Percentiles rank a stretch among this genome's conserved stretches.
phyloP scores from a whole-genome alignment of 2,888 invertebrate species.

The Unio pictorum region DNA sequence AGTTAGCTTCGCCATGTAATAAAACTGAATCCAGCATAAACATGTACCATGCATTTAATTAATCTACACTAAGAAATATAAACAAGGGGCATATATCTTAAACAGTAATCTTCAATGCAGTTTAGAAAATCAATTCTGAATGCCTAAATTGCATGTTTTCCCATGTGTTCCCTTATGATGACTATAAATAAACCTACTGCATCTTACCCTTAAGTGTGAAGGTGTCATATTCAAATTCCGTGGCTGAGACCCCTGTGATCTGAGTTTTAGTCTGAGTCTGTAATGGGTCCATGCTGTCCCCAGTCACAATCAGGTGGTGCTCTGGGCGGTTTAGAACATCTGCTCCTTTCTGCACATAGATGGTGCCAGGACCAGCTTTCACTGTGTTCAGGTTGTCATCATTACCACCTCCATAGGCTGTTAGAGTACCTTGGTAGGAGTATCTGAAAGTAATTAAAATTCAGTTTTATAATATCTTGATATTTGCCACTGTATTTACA shows the following conservation, averaged over 20 bases:
- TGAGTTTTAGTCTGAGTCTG: constrained; percentile 44
- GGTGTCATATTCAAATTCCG: constrained; percentile 38
- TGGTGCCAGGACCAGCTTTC: constrained; percentile 56
- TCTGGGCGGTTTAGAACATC: constrained; percentile 17
- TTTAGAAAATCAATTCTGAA: too few species aligned
- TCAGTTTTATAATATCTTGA: too few species aligned
- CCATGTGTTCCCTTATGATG: too few species aligned
- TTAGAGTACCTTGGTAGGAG: constrained; percentile 40
- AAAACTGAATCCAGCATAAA: too few species aligned
- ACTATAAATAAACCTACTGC: too few species aligned
- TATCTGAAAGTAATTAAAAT: constrained; percentile 18
- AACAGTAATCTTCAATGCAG: too few species aligned
- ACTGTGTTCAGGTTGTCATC: constrained; percentile 30
- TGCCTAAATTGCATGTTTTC: too few species aligned
- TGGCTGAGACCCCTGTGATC: constrained; percentile 29
- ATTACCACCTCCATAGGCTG: constrained; percentile 50
- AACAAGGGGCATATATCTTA: too few species aligned
- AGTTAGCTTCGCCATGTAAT: too few species aligned
- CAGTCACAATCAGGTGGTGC: constrained; percentile 32
- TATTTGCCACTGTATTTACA: too few species aligned
- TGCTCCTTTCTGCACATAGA: constrained; percentile 41
- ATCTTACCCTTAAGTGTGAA: constrained; percentile 41
- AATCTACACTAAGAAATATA: too few species aligned
- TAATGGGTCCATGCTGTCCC: constrained; percentile 30
- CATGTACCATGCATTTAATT: too few species aligned